Base-by-base conservation (phyloP, 2,888 invertebrate genomes). In the Idaea biselata region DNA sequence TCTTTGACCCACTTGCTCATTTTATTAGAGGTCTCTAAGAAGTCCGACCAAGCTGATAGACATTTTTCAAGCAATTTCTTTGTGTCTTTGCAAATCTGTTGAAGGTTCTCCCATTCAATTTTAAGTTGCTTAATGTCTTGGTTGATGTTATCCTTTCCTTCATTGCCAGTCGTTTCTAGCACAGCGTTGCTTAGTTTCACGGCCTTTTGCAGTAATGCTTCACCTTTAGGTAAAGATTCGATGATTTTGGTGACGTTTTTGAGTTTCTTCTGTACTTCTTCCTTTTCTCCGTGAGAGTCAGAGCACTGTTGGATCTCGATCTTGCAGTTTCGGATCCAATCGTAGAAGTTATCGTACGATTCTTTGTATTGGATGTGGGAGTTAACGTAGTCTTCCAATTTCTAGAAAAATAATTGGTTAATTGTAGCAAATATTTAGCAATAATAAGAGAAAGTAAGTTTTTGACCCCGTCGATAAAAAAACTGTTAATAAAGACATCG, bases 321-420 rank as follows among this genome's bases (percentile, higher is more conserved):
- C 77, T 96, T 95, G 16, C 95, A 94, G 76, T 95, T 95, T 32
- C 97, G 94, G 25, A 98, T 94, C 97, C 97, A 98, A 73, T 98
- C 98, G 63, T 96, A 95, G 63, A 97, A 96, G 74, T 95, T 96
- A 75, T 96, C 96, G 73, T 96, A 95, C 0, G 96, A 95, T 73
- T 96, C 96, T 80, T 97, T 97, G 87, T 97, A 98, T 75, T 96
- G 95, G 74, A 97, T 97, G 79, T 99, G 98, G 59, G 97, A 95
- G 69, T 95, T 95, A 0, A 98, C 97, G 86, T 97, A 96, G 63
- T 95, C 94, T 80, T 98, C 97, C 57, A 97, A 88, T 79, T 94
- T 95, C 90, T 95, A 85, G 11, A 85, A 84, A 65, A 62, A 59
- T 70, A 69, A 25, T 16, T 58, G n/a, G 7, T 44, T 44, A 11